Conservation (phyloP, 2,113 vertebrate species). For the Delphinus delphis region DNA sequence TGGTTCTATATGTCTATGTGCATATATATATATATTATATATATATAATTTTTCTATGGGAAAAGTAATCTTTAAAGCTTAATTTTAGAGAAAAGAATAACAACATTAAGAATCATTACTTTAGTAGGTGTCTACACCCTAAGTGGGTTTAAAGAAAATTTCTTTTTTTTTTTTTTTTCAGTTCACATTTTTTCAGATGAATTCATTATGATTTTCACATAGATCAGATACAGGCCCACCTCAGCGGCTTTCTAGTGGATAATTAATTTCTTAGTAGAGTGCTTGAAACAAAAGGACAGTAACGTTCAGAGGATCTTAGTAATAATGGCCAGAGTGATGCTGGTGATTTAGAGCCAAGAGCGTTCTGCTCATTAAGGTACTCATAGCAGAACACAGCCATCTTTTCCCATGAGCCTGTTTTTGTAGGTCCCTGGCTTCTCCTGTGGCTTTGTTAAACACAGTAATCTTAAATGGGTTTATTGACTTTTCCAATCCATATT, state of each 20-base stretch:
- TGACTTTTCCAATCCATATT: constrained; percentile 61
- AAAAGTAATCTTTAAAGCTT: background rate
- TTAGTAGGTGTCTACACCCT: background rate
- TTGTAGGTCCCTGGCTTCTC: constrained; percentile 49
- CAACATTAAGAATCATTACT: background rate
- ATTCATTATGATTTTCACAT: constrained; percentile 25
- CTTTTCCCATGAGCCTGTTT: constrained; percentile 35
- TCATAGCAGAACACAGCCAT: constrained; percentile 44
- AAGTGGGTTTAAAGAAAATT: background rate
- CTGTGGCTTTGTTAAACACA: constrained; percentile 59
- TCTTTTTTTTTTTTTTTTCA: background rate
- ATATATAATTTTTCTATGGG: background rate
- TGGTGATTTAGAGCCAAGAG: constrained; percentile 25
- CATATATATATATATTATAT: background rate
- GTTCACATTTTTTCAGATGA: constrained; percentile 12
- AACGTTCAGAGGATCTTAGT: constrained; percentile 31
- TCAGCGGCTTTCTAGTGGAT: constrained; percentile 25
- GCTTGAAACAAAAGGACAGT: constrained; percentile 35
- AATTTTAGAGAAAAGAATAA: background rate
- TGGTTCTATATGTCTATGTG: background rate
- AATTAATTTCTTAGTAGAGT: constrained; percentile 47
- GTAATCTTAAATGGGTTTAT: constrained; percentile 68
- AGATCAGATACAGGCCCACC: background rate
- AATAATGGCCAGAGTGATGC: background rate
- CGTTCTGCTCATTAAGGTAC: constrained; percentile 35